These are phyloP conservation scores for Halichondria panicea DNA, from an alignment of 37 sponge, comb jelly and placozoan species.

Conservation along the genomic window DNA sequence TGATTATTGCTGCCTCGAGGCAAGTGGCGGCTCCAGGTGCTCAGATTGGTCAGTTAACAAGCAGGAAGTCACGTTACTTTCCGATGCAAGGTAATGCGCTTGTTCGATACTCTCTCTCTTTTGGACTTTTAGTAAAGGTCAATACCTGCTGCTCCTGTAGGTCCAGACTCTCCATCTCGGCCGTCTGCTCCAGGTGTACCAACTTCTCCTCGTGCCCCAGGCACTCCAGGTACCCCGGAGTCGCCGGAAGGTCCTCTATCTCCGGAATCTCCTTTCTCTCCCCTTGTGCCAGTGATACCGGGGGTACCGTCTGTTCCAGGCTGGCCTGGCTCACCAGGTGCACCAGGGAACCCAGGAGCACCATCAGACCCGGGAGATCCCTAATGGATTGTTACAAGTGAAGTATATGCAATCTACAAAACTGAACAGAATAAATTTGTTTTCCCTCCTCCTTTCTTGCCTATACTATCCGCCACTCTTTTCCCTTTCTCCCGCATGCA, in stretches of 20 bases:
- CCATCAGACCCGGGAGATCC: slow-evolving; percentile 62
- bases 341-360: slow-evolving; percentile 62
- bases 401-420: neutral
- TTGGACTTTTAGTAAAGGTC: no score
- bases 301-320: slow-evolving; percentile 65
- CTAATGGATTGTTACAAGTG: neutral
- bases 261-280: slow-evolving; percentile 53
- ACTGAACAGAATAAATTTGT: no score
- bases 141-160: slow-evolving; percentile 28
- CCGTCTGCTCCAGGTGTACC: slow-evolving; percentile 49
- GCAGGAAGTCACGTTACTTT: no score
- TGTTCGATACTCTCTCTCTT: no score
- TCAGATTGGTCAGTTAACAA: no score
- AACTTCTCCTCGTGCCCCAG: slow-evolving; percentile 46
- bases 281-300: slow-evolving; percentile 56
- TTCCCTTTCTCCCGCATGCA: no score
- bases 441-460: no score
- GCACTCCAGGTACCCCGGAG: slow-evolving; percentile 51
- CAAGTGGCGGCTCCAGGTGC: no score
- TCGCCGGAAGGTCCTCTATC: slow-evolving; percentile 57
- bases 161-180: slow-evolving; percentile 43
- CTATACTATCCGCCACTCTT: no score
- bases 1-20: no score
- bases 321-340: slow-evolving; percentile 60
- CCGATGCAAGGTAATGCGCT: slow-evolving; percentile 27